These are phyloP conservation scores for Drosophila mauritiana DNA, from an alignment of 1,140 invertebrate species.

Conservation along the genomic window DNA sequence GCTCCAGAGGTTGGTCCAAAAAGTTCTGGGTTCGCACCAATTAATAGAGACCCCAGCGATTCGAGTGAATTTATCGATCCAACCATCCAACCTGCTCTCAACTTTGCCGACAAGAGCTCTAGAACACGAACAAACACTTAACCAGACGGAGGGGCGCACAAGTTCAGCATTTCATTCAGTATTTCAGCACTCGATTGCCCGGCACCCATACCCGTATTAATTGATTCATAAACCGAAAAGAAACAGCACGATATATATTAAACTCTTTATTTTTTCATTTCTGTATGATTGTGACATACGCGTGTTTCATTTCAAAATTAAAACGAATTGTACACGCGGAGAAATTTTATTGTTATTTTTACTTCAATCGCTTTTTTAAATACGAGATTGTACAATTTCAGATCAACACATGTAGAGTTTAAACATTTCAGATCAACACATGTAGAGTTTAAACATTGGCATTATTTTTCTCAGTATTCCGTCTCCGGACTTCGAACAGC, in stretches of 20 bases:
- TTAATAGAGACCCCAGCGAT: background rate
- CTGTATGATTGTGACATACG: slow-evolving; percentile 39
- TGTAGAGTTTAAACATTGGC: too few relatives aligned
- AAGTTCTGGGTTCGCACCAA: slow-evolving; percentile 18
- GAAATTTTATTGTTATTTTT: background rate
- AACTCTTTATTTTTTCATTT: slow-evolving; percentile 24
- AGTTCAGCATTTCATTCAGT: slow-evolving; percentile 64
- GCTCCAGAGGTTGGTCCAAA: slow-evolving; percentile 25
- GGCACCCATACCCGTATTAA: slow-evolving; percentile 56
- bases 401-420: too few relatives aligned
- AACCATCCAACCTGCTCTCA: slow-evolving; percentile 50
- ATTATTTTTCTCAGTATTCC: background rate
- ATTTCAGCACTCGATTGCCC: slow-evolving; percentile 2
- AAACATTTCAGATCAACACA: too few relatives aligned
- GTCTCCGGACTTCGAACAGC: slow-evolving; percentile 2
- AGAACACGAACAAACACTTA: slow-evolving; percentile 69
- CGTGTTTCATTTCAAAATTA: slow-evolving; percentile 52
- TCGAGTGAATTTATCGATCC: slow-evolving; percentile 31
- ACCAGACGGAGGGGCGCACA: slow-evolving; percentile 36
- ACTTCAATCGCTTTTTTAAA: background rate
- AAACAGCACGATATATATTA: slow-evolving; percentile 18
- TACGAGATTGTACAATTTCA: too few relatives aligned
- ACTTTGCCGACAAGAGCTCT: slow-evolving; percentile 55
- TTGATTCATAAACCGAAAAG: slow-evolving; percentile 70
- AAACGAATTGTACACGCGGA: slow-evolving; percentile 20